A percentile compares a stretch with the other conserved stretches of the same genome.
Evolutionary conservation across 2,888 invertebrate species (phyloP).

Genomic region (Andrena bicolor): DNA sequence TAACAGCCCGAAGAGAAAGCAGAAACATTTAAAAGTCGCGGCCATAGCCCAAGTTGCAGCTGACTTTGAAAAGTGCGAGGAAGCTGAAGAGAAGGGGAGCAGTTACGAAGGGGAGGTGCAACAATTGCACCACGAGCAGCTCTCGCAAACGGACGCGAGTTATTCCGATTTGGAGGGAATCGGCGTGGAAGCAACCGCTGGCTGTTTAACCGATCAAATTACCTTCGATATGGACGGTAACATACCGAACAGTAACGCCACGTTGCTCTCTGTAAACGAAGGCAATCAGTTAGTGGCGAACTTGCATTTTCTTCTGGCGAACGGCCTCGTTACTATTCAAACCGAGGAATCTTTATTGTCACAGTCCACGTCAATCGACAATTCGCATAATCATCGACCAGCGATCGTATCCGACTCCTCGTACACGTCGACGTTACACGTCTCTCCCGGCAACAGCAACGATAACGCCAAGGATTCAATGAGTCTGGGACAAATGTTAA

Average conservation of each 20-base stretch:
- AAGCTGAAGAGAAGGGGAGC: neutral
- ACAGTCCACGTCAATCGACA: conserved; percentile 12
- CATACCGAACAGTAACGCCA: conserved; percentile 83
- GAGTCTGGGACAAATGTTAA: neutral
- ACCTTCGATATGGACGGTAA: conserved; percentile 76
- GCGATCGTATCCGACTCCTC: neutral
- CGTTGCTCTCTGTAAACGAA: conserved; percentile 77
- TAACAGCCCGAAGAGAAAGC: conserved; percentile 61
- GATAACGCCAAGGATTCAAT: conserved; percentile 11
- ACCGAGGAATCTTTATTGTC: conserved; percentile 84
- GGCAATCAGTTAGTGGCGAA: conserved; percentile 80
- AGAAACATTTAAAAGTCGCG: conserved; percentile 70
- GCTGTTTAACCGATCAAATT: conserved; percentile 74
- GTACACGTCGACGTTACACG: neutral
- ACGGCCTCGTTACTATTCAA: conserved; percentile 83
- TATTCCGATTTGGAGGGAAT: conserved; percentile 65
- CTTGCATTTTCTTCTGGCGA: conserved; percentile 78
- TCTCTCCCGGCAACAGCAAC: neutral
- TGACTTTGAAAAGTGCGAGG: conserved; percentile 56
- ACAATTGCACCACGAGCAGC: conserved; percentile 14
- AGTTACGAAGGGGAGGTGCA: conserved; percentile 11
- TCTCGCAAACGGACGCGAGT: conserved; percentile 41
- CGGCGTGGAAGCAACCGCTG: conserved; percentile 63
- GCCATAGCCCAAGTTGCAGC: conserved; percentile 71
- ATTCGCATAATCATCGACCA: conserved; percentile 9